Conservation (phyloP, 2,113 vertebrate genomes). For the Glareola pratincola region DNA sequence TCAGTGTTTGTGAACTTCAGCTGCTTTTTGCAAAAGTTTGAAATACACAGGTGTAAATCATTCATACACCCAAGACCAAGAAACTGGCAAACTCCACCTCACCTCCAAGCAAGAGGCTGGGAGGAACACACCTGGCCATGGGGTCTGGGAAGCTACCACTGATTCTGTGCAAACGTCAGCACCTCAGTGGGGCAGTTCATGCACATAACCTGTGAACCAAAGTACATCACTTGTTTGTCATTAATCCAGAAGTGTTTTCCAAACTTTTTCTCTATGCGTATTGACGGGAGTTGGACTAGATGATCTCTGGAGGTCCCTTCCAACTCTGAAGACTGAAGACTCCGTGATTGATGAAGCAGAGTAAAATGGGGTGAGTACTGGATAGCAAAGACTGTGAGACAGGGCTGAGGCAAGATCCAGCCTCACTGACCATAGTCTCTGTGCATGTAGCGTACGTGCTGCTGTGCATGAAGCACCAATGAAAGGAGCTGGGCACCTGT, state of each 20-base stretch:
- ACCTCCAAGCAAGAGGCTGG: background rate
- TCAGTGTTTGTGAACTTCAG: background rate
- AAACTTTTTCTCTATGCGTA: background rate
- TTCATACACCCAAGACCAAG: background rate
- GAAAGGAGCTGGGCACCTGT: background rate
- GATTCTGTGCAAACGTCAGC: background rate
- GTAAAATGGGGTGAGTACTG: background rate
- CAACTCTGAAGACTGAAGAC: too few relatives aligned
- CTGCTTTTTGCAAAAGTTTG: background rate
- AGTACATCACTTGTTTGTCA: background rate
- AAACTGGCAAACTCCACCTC: background rate
- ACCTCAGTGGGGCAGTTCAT: background rate
- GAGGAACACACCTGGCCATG: background rate
- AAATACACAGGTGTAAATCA: background rate
- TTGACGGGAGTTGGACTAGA: too few relatives aligned
- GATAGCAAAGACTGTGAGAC: background rate
- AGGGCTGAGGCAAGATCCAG: background rate
- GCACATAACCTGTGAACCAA: background rate
- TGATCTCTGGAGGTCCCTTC: too few relatives aligned
- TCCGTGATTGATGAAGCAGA: too few relatives aligned
- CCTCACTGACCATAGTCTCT: background rate
- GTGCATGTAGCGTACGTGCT: accelerated
- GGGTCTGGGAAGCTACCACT: background rate
- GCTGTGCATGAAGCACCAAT: background rate
- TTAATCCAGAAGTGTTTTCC: background rate